Evolutionary conservation across 2,113 vertebrate genomes (phyloP).

Genomic region (Greenwoodochromis staneri): DNA sequence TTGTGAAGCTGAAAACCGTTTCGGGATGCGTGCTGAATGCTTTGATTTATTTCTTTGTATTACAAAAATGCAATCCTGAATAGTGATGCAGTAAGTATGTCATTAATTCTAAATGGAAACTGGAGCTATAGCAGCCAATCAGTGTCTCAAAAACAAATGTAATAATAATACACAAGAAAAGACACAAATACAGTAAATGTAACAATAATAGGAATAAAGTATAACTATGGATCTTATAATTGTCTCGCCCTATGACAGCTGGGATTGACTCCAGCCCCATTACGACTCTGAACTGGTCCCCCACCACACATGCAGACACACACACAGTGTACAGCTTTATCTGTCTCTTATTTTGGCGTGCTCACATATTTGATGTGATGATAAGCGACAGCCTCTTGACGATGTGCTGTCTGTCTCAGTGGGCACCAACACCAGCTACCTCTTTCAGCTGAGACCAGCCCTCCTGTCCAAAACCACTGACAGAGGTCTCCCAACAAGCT

Average conservation of each 20-base stretch:
- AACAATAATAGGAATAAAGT: not conserved
- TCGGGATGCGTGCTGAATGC: not conserved
- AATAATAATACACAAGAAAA: not conserved
- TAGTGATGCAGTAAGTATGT: not conserved
- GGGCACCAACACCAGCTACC: conserved; percentile 34
- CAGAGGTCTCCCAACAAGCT: not conserved
- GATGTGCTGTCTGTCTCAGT: conserved; percentile 24
- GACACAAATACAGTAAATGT: not conserved
- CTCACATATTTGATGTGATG: conserved; percentile 28
- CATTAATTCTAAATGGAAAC: not conserved
- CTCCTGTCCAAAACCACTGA: conserved; percentile 30
- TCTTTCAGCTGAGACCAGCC: conserved; percentile 50
- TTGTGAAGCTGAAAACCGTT: not conserved
- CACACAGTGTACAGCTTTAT: not conserved
- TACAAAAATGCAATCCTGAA: not conserved
- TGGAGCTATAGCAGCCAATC: not conserved
- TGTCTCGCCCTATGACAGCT: not conserved
- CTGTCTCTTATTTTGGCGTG: not conserved
- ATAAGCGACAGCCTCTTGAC: conserved; percentile 28
- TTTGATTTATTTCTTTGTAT: not conserved
- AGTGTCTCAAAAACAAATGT: not conserved
- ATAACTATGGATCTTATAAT: not conserved
- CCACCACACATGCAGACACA: not conserved
- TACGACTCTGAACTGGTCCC: not conserved
- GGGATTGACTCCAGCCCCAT: not conserved